Conservation (phyloP, 2,113 vertebrate species). For the Harpagus bidentatus region DNA sequence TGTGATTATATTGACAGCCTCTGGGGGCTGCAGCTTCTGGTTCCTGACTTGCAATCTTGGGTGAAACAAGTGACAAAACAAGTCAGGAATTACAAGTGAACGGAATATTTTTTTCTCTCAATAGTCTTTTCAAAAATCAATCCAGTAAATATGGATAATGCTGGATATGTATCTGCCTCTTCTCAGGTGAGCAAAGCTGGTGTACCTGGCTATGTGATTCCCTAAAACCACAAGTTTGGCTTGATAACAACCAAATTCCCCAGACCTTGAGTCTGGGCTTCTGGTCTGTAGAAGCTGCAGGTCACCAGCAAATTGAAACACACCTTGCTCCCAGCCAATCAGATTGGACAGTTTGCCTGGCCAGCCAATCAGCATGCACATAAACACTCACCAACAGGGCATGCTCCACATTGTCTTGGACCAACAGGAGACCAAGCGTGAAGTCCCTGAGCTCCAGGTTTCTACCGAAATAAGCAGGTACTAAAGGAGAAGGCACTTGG, state of each 20-base stretch:
- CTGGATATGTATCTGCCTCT: background rate
- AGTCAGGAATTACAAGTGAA: background rate
- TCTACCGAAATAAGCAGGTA: background rate
- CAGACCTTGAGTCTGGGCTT: background rate
- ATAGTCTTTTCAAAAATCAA: background rate
- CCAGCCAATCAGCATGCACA: background rate
- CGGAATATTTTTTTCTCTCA: background rate
- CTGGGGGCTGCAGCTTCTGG: background rate
- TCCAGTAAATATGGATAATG: background rate
- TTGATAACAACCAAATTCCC: too few species aligned
- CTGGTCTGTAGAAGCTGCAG: background rate
- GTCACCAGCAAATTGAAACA: background rate
- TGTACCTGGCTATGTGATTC: background rate
- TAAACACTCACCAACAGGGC: background rate
- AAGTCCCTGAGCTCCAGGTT: background rate
- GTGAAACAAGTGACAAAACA: background rate
- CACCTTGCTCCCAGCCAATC: background rate
- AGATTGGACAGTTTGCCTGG: background rate
- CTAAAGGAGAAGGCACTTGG: background rate
- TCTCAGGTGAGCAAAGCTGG: background rate
- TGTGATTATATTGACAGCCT: background rate
- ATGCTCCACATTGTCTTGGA: rapidly evolving
- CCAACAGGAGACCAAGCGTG: rapidly evolving
- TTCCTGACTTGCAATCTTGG: background rate
- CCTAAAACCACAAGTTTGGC: background rate